Evolutionary conservation across 2,113 vertebrate genomes (phyloP).

Genomic region (Salminus brasiliensis): DNA sequence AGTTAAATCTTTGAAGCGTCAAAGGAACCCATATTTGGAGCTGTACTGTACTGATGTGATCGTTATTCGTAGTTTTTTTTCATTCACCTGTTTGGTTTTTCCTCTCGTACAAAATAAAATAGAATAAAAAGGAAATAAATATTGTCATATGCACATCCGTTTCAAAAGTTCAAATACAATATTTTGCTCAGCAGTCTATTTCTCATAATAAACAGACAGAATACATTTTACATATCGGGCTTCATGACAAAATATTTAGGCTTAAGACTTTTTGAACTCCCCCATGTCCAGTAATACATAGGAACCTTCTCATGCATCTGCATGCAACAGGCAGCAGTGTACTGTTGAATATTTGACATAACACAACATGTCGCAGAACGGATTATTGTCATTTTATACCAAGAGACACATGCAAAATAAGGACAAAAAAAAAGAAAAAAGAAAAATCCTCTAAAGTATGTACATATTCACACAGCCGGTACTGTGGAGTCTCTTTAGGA

Average conservation of each 20-base stretch:
- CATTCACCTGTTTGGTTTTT: constrained; percentile 42
- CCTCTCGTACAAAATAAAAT: constrained; percentile 50
- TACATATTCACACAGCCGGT: constrained; percentile 63
- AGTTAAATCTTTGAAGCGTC: constrained; percentile 31
- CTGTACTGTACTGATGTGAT: constrained; percentile 46
- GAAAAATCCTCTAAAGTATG: constrained; percentile 48
- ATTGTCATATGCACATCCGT: constrained; percentile 63
- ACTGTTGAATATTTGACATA: constrained; percentile 61
- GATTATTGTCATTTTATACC: constrained; percentile 59
- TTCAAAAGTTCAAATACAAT: constrained; percentile 56
- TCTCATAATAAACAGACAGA: constrained; percentile 58
- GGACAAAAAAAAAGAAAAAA: constrained; percentile 28
- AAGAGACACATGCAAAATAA: constrained; percentile 64
- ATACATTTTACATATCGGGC: constrained; percentile 57
- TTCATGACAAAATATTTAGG: constrained; percentile 61
- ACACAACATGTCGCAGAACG: constrained; percentile 64
- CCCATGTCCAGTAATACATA: constrained; percentile 60
- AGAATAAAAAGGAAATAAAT: constrained; percentile 54
- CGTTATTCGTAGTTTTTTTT: too few species aligned
- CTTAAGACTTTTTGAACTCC: constrained; percentile 65
- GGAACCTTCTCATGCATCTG: constrained; percentile 63
- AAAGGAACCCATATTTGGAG: constrained; percentile 29
- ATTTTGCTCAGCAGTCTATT: constrained; percentile 57
- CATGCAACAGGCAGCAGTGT: constrained; percentile 68
- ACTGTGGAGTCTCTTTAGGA: constrained; percentile 53